Base-by-base conservation (phyloP, 2,888 invertebrate species). In the Nowickia ferox region DNA sequence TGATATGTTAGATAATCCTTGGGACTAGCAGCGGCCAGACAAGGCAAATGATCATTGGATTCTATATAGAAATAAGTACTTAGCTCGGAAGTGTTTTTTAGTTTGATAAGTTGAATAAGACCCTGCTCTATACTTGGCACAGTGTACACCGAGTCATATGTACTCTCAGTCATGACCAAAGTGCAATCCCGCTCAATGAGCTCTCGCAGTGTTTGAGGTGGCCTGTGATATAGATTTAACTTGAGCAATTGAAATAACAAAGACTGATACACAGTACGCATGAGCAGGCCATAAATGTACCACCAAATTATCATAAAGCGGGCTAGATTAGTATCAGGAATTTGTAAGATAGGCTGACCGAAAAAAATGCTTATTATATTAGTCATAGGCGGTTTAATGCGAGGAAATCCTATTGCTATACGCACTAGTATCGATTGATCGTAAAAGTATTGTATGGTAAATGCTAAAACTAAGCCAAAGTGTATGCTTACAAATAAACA, bases 251-350 rank as follows among this genome's bases (percentile, higher is more conserved):
- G 81, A 63, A 86, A 88, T 15, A 89, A 83, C 44, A 87, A 19
- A 30, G 88, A 87, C 40, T 89, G 89, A 75, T 90, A 90, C 3
- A 88, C 87, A 13, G 86, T 87, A 5, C 88, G 88, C 63, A 90
- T 79, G 9, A 89, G 48, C 9, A 88, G 51, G 0, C 88, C 85
- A 74, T 76, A 87, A 9, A 88, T 15, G 5, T 88, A 17, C 89
- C 88, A 89, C 0, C 87, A 22, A 17, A 88, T 55, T 48, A 89
- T 9, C 38, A 88, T 57, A 68, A 69, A 85, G 57, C 87, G 79
- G 69, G 79, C 75, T 40, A 89, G 87, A 71, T 84, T 88, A 11
- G 83, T 74, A 8, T 65, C 55, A 0, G 89, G 89, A 30, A 81
- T n/a, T 11, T 66, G 38, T 55, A 38, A 10, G 9, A 87, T 10